Evolutionary conservation across 1,140 invertebrate genomes (phyloP), one percentile per base, ranked within the genome.

Genomic region (Papilio helenus): DNA sequence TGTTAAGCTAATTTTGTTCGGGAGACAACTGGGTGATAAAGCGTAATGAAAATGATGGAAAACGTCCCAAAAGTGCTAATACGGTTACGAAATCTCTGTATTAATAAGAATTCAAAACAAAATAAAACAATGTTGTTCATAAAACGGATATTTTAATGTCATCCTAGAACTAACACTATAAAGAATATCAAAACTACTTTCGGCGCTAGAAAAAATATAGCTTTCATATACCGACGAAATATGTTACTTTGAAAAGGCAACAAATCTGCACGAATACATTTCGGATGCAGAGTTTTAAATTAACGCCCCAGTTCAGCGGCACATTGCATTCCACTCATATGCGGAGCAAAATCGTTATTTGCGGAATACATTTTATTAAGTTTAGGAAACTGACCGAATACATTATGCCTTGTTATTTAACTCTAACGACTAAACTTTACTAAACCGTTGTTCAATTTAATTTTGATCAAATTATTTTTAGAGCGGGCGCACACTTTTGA

Each of bases 201-300:
- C 39, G 39, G 5, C 76, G 42, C 55, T 61, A 39, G 16, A 42
- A 77, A 76, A 77, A 77, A 77, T 34, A 77, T 49, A 61, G 76
- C 58, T 65, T 65, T 61, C 51, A 77, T 77, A 61, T 77, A 65
- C 76, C 76, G 42, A 77, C 76, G 76, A 77, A 61, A 77, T 61
- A 77, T 77, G 65, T 77, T 77, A 61, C 55, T 77, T 77, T 77
- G 51, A 61, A 77, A 77, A 58, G 76, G 51, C 76, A 61, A 77
- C 76, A 77, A 77, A 61, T 77, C 76, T 77, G 55, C 76, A 20
- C 55, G 76, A 77, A 77, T 44, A 77, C 55, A 77, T 77, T 77
- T 77, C 44, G 76, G 51, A 77, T 65, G 76, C 55, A 61, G 23
- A 42, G 55, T 77, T 77, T 76, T 77, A 77, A 77, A 77, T 77